These are phyloP conservation scores for Hyles euphorbiae DNA, from an alignment of 1,140 invertebrate species.

Conservation along the genomic window DNA sequence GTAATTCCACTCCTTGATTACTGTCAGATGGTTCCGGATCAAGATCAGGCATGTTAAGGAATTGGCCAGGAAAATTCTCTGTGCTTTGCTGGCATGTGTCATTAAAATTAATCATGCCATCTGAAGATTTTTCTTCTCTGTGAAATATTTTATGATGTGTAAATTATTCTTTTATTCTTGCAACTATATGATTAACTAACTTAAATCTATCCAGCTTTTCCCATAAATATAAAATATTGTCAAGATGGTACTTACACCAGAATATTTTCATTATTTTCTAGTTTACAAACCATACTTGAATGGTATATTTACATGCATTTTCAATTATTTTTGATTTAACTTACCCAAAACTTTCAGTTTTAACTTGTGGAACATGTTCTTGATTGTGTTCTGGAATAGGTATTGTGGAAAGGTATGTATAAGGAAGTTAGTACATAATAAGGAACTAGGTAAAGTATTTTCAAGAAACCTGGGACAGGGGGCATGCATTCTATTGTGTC, in stretches of 20 bases:
- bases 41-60: conserved; percentile 60
- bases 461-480: conserved; percentile 39
- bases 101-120: conserved; percentile 44
- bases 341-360: conserved; percentile 4
- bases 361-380: neutral
- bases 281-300: too few species aligned
- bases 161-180: neutral
- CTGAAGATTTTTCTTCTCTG: conserved; percentile 33
- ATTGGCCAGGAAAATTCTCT: conserved; percentile 47
- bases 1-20: conserved; percentile 40
- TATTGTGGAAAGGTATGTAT: conserved; percentile 22
- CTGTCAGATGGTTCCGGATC: conserved; percentile 39
- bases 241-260: too few species aligned
- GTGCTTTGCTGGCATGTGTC: conserved; percentile 38
- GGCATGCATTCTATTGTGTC: conserved; percentile 22
- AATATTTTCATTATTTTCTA: too few species aligned
- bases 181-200: neutral
- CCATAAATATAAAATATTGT: too few species aligned
- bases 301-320: neutral
- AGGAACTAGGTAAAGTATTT: conserved; percentile 22
- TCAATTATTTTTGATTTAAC: conserved; percentile 11
- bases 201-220: too few species aligned
- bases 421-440: conserved; percentile 19
- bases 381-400: neutral
- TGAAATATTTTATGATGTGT: conserved; percentile 20